Percentiles rank a stretch among this genome's conserved stretches.
Evolutionary conservation across 92 coral and sea anemone species (phyloP).

Genomic region (Pocillopora grandis): DNA sequence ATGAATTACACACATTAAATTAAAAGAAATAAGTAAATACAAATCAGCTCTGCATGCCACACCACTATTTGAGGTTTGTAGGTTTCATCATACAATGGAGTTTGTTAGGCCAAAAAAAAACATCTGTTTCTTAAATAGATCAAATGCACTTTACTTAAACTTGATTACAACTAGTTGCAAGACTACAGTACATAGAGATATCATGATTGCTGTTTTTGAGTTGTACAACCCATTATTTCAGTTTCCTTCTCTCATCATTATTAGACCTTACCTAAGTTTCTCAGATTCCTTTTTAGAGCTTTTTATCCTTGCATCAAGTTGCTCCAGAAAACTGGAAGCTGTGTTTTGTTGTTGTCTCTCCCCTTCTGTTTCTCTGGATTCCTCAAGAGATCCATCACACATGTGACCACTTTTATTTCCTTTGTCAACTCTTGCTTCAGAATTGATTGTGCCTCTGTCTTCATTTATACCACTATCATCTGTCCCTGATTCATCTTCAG

Average conservation of each 20-base stretch:
- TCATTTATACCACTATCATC: constrained; percentile 20
- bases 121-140: no score
- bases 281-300: constrained; percentile 70
- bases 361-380: constrained; percentile 19
- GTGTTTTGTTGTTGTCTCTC: constrained; percentile 22
- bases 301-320: constrained; percentile 77
- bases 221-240: not conserved
- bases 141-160: no score
- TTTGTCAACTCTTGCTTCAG: not conserved
- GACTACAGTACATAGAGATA: not conserved
- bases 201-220: not conserved
- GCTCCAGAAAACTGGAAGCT: constrained; percentile 63
- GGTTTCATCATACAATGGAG: no score
- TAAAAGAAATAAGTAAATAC: not conserved
- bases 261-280: constrained; percentile 73
- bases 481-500: constrained; percentile 32
- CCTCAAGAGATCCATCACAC: constrained; percentile 26
- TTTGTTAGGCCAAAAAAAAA: no score
- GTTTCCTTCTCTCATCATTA: not conserved
- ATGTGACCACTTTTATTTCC: constrained; percentile 13
- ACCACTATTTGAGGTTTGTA: no score
- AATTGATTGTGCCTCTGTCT: not conserved
- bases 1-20: not conserved
- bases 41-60: not conserved
- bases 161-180: not conserved